Percentiles rank a stretch among this genome's conserved stretches.
Conservation (phyloP, 2,888 invertebrate species). For the Pachymerium ferrugineum region DNA sequence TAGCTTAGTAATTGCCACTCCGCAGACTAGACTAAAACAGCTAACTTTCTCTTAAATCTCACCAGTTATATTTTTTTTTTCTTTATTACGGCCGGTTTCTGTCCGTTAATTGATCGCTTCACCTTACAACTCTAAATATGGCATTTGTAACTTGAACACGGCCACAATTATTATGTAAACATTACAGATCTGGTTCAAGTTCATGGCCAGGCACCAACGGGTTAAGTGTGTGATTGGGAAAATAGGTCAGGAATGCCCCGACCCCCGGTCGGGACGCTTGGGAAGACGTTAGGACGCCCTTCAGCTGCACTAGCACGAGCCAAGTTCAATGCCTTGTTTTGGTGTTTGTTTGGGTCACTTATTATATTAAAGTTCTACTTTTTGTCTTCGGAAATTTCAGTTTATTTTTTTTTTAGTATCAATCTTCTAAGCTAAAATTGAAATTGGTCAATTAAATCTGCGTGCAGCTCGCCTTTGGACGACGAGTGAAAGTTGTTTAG, state of each 20-base stretch:
- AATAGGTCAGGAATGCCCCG: slow-evolving; percentile 13
- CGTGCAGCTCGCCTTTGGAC: not conserved
- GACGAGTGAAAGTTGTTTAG: not conserved
- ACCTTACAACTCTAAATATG: not conserved
- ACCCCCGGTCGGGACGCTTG: slow-evolving; percentile 20
- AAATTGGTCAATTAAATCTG: not conserved
- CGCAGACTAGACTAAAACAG: not conserved
- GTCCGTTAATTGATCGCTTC: no score
- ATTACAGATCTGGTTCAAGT: slow-evolving; percentile 24
- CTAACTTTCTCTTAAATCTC: not conserved
- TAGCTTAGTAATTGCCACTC: not conserved
- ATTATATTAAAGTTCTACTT: not conserved
- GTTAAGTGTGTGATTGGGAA: slow-evolving; percentile 15
- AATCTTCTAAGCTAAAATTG: not conserved
- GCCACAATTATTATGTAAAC: slow-evolving; percentile 17
- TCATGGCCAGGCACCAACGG: slow-evolving; percentile 19
- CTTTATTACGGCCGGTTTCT: no score
- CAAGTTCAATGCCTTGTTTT: slow-evolving; percentile 6
- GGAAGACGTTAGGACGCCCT: slow-evolving; percentile 14
- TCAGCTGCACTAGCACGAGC: not conserved
- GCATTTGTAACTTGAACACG: not conserved
- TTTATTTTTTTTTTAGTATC: no score
- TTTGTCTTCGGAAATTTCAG: no score
- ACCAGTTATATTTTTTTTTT: not conserved
- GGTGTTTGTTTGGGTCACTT: slow-evolving; percentile 6